Percentiles rank a stretch among this genome's conserved stretches.
Conservation (phyloP, 2,888 invertebrate species). For the Ectemnius cavifrons region DNA sequence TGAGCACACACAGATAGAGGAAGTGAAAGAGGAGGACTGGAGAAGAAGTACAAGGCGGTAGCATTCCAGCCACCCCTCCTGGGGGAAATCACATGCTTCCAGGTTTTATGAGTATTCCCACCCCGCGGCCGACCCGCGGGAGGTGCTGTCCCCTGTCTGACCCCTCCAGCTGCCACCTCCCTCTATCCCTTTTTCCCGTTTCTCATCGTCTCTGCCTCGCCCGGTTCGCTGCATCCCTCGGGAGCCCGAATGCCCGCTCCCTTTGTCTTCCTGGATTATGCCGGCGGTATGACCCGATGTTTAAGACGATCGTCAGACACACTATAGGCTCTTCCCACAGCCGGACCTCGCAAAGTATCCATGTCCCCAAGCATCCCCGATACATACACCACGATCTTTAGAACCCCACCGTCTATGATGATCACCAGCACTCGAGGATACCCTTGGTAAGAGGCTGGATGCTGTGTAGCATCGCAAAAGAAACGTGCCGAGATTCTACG, state of each 20-base stretch:
- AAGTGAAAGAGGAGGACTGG: constrained; percentile 16
- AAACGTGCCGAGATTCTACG: too few species aligned
- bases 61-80: constrained; percentile 69
- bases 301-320: constrained; percentile 51
- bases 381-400: constrained; percentile 30
- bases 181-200: constrained; percentile 43
- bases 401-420: neutral
- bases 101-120: constrained; percentile 72
- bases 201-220: constrained; percentile 11
- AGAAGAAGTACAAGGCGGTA: constrained; percentile 32
- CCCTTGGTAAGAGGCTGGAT: too few species aligned
- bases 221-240: constrained; percentile 45
- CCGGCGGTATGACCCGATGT: constrained; percentile 64
- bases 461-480: too few species aligned
- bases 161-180: constrained; percentile 41
- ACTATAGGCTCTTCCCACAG: neutral
- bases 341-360: neutral
- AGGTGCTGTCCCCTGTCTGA: constrained; percentile 47
- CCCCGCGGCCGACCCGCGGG: constrained; percentile 62
- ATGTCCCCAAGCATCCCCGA: neutral
- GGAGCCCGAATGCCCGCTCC: constrained; percentile 60
- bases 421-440: neutral
- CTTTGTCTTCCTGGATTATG: constrained; percentile 66
- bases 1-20: neutral
- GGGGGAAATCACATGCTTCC: constrained; percentile 75